Evolutionary conservation across 2,888 invertebrate genomes (phyloP), one percentile per base, ranked within the genome.

Genomic region (Hirtodrosophila alboralis): DNA sequence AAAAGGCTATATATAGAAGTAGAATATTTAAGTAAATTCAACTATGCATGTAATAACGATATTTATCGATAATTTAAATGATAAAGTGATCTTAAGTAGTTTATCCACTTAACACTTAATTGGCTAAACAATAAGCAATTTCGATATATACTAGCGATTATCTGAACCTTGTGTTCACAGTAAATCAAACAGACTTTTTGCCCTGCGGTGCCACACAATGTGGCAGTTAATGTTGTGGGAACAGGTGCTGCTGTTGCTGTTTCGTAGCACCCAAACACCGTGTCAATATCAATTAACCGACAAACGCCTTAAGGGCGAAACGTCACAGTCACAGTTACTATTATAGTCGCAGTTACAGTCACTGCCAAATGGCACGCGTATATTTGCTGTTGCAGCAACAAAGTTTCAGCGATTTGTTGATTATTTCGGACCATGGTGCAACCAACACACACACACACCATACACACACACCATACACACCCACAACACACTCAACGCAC

Each of bases 251-350:
- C 21, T 10, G 8, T 3, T 14, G 28, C 8, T 21, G 18, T 18
- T 14, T 16, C 34, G 16, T 16, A 28, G 13, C 10, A 31, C 34
- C 62, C 33, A 27, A 7, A 52, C 13, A 36, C 21, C 47, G 64
- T 56, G 38, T 70, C 36, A 47, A 49, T 70, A 70, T 59, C 68
- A 80, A 78, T 80, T 78, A 77, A 52, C 51, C 41, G 68, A 57
- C 62, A 65, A 68, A 62, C 65, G 71, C 61, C 81, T 77, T 64
- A 44, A 62, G 54, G 54, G 65, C 56, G 53, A 12, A n/a, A n/a
- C 37, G 28, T n/a, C 30, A 28, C 43, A 14, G 18, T 34, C 21
- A 18, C 14, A 18, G 4, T 18, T 3, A 18, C 4, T 4, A 5
- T 18, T 5, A 18, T 18, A 2, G 4, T 18, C 18, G 5, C 4